Evolutionary conservation across 2,797 vertebrate genomes (phyloP).

Genomic region (Epinephelus coioides): DNA sequence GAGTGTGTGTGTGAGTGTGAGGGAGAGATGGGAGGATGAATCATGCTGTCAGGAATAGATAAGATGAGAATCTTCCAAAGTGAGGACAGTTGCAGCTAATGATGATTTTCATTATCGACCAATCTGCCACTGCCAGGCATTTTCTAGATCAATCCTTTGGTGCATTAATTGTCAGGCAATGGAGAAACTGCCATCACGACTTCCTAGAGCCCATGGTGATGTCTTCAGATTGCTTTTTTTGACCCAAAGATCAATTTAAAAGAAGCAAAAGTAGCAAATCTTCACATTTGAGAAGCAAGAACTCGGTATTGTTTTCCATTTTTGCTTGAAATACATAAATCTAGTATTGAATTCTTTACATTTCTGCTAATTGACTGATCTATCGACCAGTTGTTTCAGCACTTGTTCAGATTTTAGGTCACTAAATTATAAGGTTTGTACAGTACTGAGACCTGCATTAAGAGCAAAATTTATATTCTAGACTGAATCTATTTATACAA

Average conservation of each 20-base stretch:
- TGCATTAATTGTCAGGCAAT: background rate
- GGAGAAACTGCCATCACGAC: background rate
- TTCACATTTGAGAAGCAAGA: background rate
- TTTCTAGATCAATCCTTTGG: background rate
- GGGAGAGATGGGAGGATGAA: slow-evolving; percentile 17
- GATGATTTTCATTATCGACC: background rate
- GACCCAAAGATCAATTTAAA: background rate
- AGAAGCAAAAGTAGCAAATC: background rate
- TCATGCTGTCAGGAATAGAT: slow-evolving; percentile 34
- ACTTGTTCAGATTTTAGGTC: background rate
- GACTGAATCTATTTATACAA: background rate
- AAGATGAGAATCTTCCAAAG: slow-evolving; percentile 22
- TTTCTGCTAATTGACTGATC: background rate
- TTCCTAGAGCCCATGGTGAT: background rate
- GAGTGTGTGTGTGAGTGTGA: background rate
- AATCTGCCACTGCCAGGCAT: background rate
- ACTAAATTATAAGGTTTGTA: background rate
- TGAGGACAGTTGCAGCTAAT: slow-evolving; percentile 2
- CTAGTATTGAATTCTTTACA: background rate
- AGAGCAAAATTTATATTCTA: background rate
- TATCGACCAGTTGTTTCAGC: background rate
- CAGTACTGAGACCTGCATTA: background rate
- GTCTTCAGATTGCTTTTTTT: background rate
- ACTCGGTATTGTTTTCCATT: background rate
- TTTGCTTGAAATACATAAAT: background rate